Conservation (phyloP, 2,113 vertebrate species). For the Athene cunicularia region DNA sequence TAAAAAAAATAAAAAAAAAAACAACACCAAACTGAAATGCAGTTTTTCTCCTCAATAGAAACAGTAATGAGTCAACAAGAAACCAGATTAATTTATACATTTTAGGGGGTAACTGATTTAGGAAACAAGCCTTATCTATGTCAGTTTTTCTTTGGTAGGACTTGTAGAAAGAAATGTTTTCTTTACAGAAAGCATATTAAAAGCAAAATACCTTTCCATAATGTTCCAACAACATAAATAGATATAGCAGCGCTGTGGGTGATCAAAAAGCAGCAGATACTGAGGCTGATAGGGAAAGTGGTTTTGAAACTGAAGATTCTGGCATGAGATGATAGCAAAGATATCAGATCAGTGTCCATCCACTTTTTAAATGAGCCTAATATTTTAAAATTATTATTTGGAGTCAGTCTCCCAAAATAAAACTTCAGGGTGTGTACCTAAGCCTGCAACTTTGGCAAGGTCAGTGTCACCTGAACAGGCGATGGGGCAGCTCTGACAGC, state of each 20-base stretch:
- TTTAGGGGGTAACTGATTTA: not conserved
- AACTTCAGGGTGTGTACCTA: not conserved
- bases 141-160: not conserved
- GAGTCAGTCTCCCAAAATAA: not conserved
- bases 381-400: not conserved
- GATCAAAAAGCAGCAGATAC: not conserved
- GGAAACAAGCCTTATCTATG: not conserved
- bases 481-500: not conserved
- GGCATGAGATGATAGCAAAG: not conserved
- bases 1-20: not conserved
- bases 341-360: not conserved
- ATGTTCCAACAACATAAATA: not conserved
- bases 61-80: not conserved
- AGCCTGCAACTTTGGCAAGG: not conserved
- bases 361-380: not conserved
- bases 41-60: not conserved
- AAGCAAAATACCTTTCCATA: not conserved
- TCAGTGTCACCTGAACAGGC: not conserved
- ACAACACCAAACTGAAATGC: not conserved
- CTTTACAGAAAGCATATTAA: not conserved
- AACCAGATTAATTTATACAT: not conserved
- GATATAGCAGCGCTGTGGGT: not conserved
- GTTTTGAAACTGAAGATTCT: not conserved
- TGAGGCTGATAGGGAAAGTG: not conserved
- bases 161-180: not conserved